Base-by-base conservation (phyloP, 2,888 invertebrate species). In the Aphodius granarius region DNA sequence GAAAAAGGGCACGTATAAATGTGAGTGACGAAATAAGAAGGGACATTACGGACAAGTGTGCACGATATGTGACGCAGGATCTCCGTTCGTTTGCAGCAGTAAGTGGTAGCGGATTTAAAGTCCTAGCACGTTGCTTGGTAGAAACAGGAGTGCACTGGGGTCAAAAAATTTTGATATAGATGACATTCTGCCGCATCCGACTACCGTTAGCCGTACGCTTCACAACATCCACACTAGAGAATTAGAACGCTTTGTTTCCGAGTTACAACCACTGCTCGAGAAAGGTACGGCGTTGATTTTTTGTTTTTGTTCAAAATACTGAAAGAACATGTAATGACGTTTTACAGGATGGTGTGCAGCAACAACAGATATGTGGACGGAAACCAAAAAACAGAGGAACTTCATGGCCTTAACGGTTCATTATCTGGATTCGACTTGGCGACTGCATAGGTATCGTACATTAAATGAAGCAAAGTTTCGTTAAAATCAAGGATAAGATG, bases 321-420 rank as follows among this genome's bases (percentile, higher is more conserved):
- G 23, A 23, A 23, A 66, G 66, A 66, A n/a, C n/a, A 66, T 66
- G 66, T 66, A 66, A 66, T 16, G 66, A 66, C 17, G 66, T 66
- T 66, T 18, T 68, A 68, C 21, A 68, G 68, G 68, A 68, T 19
- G 66, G 19, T 18, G 66, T 18, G 66, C 64, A 64, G 64, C 20
- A 66, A 66, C 17, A 66, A 66, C 66, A 66, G 66, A 15, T 66
- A 66, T 66, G 66, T 66, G 66, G 19, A 66, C 66, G 66, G 66
- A 66, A 19, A 66, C 18, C 3, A 19, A 19, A 66, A 66, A 66
- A 66, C 18, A 66, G 20, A 66, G 20, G 21, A 66, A 66, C 66
- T 3, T 66, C 20, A 66, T 19, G 20, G 66, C 66, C 19, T 66
- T 66, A 66, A 66, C 66, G 6, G 17, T 66, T 66, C 66, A 66